Evolutionary conservation across 2,797 vertebrate genomes (phyloP), one percentile per base, ranked within the genome.

Genomic region (Pseudochromis fuscus): DNA sequence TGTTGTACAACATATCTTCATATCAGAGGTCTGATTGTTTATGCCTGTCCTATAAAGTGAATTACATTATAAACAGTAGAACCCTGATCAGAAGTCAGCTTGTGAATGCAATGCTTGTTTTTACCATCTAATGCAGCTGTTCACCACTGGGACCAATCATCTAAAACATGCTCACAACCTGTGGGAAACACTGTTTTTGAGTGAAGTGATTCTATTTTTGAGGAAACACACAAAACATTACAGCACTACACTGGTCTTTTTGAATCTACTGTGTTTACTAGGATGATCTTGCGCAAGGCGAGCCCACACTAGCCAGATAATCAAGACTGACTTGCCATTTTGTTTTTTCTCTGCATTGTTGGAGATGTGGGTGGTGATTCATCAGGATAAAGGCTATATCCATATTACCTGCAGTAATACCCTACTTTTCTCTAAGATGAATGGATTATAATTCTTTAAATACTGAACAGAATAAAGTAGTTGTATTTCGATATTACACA

Each of bases 261-360:
- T 44, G 16, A 44, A 57, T 51, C 11, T 8, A 23, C n/a, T n/a
- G n/a, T n/a, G n/a, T n/a, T n/a, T n/a, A n/a, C n/a, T n/a, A 37
- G 33, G 33, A 9, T 31, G 49, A 33, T 23, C 5, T 35, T 16
- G 10, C 25, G 21, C 12, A 9, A 66, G 57, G 19, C 31, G 52
- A 46, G 37, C 9, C n/a, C 33, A 52, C 4, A 63, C 35, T 5
- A 46, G 38, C 33, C 35, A 42, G 0, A 70, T 15, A 35, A 15
- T 37, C 24, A n/a, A 27, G 0, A 57, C 25, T 35, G 28, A 67
- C 53, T 35, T 60, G 21, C 13, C 67, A 57, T 64, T 82, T 71
- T 71, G 48, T 70, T 78, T 70, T 78, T 57, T 68, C 16, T 42
- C 49, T 30, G 19, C 67, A 59, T n/a, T 63, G 55, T n/a, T 68